Evolutionary conservation across 2,888 invertebrate species (phyloP).

Genomic region (Baronia brevicornis): DNA sequence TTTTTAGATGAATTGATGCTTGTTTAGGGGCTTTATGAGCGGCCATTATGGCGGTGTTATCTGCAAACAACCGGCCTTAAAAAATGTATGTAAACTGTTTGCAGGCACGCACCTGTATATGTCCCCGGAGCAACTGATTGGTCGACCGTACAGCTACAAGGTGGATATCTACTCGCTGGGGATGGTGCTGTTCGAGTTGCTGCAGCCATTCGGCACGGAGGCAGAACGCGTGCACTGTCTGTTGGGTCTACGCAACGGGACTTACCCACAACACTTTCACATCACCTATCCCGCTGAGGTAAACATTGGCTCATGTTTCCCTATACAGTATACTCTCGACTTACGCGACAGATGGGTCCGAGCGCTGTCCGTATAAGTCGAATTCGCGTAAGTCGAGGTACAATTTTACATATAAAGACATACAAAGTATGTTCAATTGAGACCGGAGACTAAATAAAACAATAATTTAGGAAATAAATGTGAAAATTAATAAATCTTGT

Average conservation of each 20-base stretch:
- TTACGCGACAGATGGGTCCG: too few relatives aligned
- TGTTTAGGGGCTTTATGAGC: too few relatives aligned
- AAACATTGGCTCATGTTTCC: conserved; percentile 13
- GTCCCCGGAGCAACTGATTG: conserved; percentile 95
- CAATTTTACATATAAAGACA: too few relatives aligned
- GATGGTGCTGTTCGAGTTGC: conserved; percentile 93
- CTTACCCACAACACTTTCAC: conserved; percentile 82
- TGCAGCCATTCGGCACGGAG: conserved; percentile 92
- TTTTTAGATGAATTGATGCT: too few relatives aligned
- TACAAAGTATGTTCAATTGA: too few relatives aligned
- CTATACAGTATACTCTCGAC: neutral
- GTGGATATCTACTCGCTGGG: conserved; percentile 97
- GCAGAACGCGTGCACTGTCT: conserved; percentile 88
- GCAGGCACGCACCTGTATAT: conserved; percentile 95
- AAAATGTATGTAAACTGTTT: neutral
- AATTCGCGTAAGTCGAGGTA: too few relatives aligned
- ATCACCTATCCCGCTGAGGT: conserved; percentile 82
- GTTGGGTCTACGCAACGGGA: conserved; percentile 77
- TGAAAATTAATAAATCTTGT: too few relatives aligned
- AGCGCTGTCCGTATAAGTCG: too few relatives aligned
- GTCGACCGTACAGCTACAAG: conserved; percentile 88
- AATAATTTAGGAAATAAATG: too few relatives aligned
- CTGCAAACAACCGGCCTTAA: too few relatives aligned
- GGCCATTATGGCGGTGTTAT: too few relatives aligned
- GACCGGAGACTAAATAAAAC: too few relatives aligned